Percentiles rank a stretch among this genome's conserved stretches.
phyloP scores from a whole-genome alignment of 2,888 invertebrate species.

The Tiliacea aurago region DNA sequence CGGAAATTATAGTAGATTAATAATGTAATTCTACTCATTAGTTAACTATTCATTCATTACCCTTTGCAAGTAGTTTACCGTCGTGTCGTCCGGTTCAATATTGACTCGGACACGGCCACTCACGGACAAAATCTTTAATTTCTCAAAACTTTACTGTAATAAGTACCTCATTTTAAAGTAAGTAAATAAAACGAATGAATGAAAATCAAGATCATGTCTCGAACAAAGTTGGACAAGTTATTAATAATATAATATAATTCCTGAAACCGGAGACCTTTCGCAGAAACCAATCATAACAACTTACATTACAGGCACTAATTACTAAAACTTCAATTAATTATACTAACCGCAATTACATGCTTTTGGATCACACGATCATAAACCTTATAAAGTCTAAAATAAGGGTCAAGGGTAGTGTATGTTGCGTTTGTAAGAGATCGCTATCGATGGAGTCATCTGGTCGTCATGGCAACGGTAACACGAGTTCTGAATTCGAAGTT shows the following conservation, averaged over 20 bases:
- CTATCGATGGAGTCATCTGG: conserved; percentile 68
- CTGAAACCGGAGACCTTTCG: conserved; percentile 29
- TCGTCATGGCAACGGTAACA: conserved; percentile 73
- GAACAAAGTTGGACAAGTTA: conserved; percentile 12
- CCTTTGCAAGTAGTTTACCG: neutral
- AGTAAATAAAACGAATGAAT: neutral
- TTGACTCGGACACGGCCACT: neutral
- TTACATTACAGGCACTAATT: conserved; percentile 53
- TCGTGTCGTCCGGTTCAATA: neutral
- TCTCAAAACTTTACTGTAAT: too few relatives aligned
- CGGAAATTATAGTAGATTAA: neutral
- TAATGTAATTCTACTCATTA: neutral
- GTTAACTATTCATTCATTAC: neutral
- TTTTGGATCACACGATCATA: neutral
- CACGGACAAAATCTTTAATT: neutral
- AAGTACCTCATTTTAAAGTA: neutral
- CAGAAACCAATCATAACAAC: conserved; percentile 46
- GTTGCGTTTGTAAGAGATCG: conserved; percentile 35
- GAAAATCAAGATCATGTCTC: neutral
- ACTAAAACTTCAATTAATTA: conserved; percentile 67
- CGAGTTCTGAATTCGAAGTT: conserved; percentile 76
- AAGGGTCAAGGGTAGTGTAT: conserved; percentile 15
- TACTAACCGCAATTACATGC: neutral
- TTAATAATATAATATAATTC: conserved; percentile 12
- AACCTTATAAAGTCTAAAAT: neutral